Conservation (phyloP, 2,113 vertebrate genomes). For the Marcusenius ussheri region DNA sequence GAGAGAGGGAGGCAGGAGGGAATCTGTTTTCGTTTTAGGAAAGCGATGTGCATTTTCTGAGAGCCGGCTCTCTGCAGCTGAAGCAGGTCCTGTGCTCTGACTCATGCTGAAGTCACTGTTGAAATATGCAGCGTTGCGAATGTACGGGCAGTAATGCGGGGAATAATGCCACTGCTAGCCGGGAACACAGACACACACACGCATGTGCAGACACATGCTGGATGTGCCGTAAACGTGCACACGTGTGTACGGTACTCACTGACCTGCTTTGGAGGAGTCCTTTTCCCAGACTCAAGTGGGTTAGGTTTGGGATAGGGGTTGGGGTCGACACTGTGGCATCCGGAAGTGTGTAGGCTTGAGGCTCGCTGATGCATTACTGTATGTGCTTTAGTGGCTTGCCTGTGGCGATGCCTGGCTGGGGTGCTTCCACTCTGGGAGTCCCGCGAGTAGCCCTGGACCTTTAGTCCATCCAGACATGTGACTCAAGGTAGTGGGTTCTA, state of each 20-base stretch:
- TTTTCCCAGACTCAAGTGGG: conserved; percentile 39
- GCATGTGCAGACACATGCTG: conserved; percentile 21
- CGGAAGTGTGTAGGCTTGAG: neutral
- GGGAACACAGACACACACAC: neutral
- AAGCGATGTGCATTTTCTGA: conserved; percentile 63
- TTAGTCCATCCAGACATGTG: neutral
- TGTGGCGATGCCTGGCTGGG: neutral
- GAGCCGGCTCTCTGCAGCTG: conserved; percentile 46
- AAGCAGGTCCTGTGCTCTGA: conserved; percentile 46
- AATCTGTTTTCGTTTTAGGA: conserved; percentile 70
- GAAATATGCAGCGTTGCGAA: conserved; percentile 50
- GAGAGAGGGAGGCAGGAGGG: conserved; percentile 30
- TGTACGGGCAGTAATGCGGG: conserved; percentile 44
- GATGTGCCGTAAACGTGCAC: neutral
- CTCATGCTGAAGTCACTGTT: conserved; percentile 47
- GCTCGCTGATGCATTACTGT: neutral
- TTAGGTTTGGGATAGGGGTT: conserved; percentile 57
- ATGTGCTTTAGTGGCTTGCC: conserved; percentile 14
- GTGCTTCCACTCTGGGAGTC: neutral
- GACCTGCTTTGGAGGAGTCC: conserved; percentile 46
- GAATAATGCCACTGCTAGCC: conserved; percentile 27
- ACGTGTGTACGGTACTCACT: conserved; percentile 30
- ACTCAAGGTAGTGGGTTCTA: neutral
- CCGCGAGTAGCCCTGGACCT: neutral
- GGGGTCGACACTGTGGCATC: neutral